Percentiles rank a stretch among this genome's conserved stretches.
Evolutionary conservation across 1,140 invertebrate species (phyloP).

Genomic region (Ceratitis capitata): DNA sequence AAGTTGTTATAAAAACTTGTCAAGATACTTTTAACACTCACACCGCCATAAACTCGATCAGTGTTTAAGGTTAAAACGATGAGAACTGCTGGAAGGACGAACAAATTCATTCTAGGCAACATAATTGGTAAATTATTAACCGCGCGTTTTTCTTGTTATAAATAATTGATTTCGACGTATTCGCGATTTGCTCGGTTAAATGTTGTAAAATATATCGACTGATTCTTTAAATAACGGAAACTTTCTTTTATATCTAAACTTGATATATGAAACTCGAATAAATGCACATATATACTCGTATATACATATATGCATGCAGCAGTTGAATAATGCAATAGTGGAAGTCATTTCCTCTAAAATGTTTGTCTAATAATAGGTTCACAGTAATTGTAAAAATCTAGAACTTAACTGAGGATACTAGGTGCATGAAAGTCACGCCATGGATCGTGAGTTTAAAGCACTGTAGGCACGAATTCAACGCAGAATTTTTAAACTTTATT

Average conservation of each 20-base stretch:
- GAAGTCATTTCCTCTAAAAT: no score
- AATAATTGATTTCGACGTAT: background rate
- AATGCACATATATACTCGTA: background rate
- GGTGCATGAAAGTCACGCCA: no score
- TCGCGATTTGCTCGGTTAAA: background rate
- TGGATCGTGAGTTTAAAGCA: no score
- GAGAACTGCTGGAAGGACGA: background rate
- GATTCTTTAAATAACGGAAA: background rate
- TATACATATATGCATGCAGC: background rate
- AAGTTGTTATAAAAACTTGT: no score
- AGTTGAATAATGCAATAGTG: no score
- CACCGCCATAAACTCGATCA: background rate
- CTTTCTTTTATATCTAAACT: conserved; percentile 14
- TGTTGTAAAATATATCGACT: background rate
- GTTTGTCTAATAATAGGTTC: no score
- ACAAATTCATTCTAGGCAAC: background rate
- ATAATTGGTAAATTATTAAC: background rate
- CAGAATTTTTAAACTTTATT: no score
- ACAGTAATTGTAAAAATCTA: no score
- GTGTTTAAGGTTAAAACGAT: background rate
- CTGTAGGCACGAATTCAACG: no score
- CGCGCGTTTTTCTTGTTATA: background rate
- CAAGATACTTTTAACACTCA: no score
- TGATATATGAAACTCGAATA: background rate
- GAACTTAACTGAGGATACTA: no score